Evolutionary conservation across 1,140 invertebrate species (phyloP).

Genomic region (Aphis craccivora): DNA sequence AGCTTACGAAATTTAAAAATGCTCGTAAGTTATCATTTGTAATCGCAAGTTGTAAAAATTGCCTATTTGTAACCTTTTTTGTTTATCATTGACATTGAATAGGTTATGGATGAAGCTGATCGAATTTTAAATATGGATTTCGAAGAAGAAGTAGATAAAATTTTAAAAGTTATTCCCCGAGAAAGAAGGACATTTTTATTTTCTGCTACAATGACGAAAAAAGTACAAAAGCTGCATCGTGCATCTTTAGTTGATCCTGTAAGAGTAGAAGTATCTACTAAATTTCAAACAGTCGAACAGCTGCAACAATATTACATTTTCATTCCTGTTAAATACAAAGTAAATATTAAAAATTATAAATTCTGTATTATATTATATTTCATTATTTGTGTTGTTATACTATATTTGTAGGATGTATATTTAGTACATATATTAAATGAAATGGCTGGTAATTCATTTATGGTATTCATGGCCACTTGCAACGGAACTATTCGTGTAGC

Average conservation of each 20-base stretch:
- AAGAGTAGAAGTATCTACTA: constrained; percentile 94
- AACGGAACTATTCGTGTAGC: constrained; percentile 89
- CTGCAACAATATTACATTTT: constrained; percentile 95
- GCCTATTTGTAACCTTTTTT: neutral
- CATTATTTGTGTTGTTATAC: neutral
- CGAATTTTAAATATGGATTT: constrained; percentile 96
- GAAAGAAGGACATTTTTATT: constrained; percentile 90
- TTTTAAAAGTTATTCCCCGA: constrained; percentile 87
- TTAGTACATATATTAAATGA: constrained; percentile 96
- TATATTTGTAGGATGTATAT: constrained; percentile 83
- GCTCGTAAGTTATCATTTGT: constrained; percentile 68
- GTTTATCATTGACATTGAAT: constrained; percentile 15
- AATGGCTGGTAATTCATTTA: constrained; percentile 94
- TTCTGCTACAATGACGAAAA: constrained; percentile 98
- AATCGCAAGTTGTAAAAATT: neutral
- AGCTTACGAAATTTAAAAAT: constrained; percentile 87
- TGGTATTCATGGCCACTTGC: constrained; percentile 96
- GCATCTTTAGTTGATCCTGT: constrained; percentile 92
- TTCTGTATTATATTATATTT: neutral
- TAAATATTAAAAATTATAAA: constrained; percentile 63
- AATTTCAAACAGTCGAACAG: constrained; percentile 98
- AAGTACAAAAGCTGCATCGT: constrained; percentile 94
- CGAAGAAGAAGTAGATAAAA: constrained; percentile 95
- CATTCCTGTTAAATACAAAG: constrained; percentile 95
- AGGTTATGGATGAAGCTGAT: constrained; percentile 96